Conservation (phyloP, 1,140 invertebrate species). For the Saccostrea glomerata region DNA sequence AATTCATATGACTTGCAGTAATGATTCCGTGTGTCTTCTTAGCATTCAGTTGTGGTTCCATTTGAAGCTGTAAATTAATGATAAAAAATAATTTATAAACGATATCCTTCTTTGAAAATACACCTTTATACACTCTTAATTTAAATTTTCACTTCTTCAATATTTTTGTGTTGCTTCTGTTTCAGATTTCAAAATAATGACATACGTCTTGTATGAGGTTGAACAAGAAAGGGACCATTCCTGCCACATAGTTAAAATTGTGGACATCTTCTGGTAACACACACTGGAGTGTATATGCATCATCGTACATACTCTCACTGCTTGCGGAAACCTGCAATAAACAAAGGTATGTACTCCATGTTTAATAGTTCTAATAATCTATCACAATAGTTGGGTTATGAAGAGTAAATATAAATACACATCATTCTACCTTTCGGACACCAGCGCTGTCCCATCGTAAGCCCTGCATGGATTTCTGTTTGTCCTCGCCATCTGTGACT, state of each 20-base stretch:
- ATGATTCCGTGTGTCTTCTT: constrained; percentile 77
- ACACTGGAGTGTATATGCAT: constrained; percentile 77
- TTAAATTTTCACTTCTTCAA: too few relatives aligned
- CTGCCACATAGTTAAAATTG: constrained; percentile 77
- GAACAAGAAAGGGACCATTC: constrained; percentile 78
- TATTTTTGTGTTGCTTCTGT: neutral
- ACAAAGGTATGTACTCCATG: neutral
- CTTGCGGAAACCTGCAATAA: constrained; percentile 74
- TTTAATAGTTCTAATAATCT: neutral
- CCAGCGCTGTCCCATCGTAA: constrained; percentile 77
- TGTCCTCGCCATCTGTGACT: constrained; percentile 57
- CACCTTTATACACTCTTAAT: too few relatives aligned
- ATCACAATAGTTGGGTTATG: neutral
- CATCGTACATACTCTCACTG: constrained; percentile 77
- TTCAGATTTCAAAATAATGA: neutral
- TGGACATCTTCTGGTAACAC: constrained; percentile 68
- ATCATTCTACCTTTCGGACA: constrained; percentile 71
- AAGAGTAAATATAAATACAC: neutral
- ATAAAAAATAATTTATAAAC: neutral
- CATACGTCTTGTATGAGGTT: constrained; percentile 78
- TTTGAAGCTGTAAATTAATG: constrained; percentile 66
- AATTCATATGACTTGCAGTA: constrained; percentile 61
- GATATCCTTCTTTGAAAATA: neutral
- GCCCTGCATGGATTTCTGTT: constrained; percentile 74
- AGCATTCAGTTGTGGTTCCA: constrained; percentile 67